Base-by-base conservation (phyloP, 2,113 vertebrate genomes). In the Phylloscopus whistleri region DNA sequence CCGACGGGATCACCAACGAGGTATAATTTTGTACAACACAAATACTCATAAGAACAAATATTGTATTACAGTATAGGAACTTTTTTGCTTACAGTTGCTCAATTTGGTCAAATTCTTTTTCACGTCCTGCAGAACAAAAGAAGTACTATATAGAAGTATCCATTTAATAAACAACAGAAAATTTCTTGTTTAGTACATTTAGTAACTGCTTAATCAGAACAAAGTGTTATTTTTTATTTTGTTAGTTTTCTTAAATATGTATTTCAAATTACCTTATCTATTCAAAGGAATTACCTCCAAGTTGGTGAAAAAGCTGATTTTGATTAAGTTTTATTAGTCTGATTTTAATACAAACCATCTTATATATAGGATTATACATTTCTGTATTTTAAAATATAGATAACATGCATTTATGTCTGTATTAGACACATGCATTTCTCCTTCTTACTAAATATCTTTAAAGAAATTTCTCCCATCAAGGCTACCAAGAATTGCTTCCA, bases 21-120 rank as follows among this genome's bases (percentile, higher is more conserved):
- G 3, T n/a, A 16, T 3, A 41, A n/a, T 67, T 85, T 84, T 64
- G 39, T 24, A 76, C 4, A 82, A 30, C 13, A n/a, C 4, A 46
- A 85, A 37, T 16, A 89, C 3, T 20, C 1, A 9, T 31, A 69
- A 62, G 6, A 88, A 39, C 13, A 62, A 67, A 27, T 63, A 87
- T 3, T 75, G 33, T 74, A 74, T 22, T 52, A 8, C 4, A 75
- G 16, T 20, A 64, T 16, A 89, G 15, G 72, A 92, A 63, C 9
- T 66, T 75, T 35, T 63, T 95, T 97, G 98, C 98, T 98, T 97
- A 99, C 98, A 98, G 88, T 56, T 98, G 95, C 59, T 97, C 97
- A n/a, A 69, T 85, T 96, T 98, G 98, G 68, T 99, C 98, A 68
- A 94, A 94, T 44, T 97, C 97, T 53, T 90, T 95, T 52, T 82